Evolutionary conservation across 2,113 vertebrate genomes (phyloP).

Genomic region (Talpa occidentalis): DNA sequence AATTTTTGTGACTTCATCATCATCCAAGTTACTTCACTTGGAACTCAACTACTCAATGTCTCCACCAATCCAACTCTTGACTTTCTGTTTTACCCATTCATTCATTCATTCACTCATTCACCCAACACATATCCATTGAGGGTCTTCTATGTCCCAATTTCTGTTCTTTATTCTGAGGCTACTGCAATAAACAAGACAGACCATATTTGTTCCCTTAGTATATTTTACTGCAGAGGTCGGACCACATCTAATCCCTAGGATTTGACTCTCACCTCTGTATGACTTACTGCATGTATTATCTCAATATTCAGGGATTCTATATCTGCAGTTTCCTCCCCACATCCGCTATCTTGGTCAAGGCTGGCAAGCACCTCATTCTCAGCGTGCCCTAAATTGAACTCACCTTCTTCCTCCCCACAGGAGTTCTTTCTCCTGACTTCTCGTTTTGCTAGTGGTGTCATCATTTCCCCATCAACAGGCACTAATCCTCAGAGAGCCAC

Average conservation of each 20-base stretch:
- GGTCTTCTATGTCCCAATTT: background rate
- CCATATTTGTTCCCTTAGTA: background rate
- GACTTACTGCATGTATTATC: background rate
- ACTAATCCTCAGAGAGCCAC: background rate
- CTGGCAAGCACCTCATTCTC: background rate
- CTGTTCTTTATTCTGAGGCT: background rate
- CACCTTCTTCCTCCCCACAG: background rate
- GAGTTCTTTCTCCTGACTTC: background rate
- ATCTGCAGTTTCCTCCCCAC: background rate
- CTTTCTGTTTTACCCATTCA: background rate
- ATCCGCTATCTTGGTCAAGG: background rate
- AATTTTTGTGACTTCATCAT: background rate
- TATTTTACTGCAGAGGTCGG: background rate
- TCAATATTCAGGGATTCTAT: background rate
- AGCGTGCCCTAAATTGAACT: accelerated
- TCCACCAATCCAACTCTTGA: background rate
- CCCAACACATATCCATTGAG: background rate
- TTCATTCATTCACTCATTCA: background rate
- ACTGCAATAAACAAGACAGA: background rate
- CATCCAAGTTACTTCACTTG: background rate
- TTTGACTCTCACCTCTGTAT: background rate
- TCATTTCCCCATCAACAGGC: background rate
- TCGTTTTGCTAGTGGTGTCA: background rate
- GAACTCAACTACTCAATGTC: background rate
- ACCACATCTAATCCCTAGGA: background rate